phyloP scores from a whole-genome alignment of 1,140 invertebrate species.

The Panagrolaimus sp. region DNA sequence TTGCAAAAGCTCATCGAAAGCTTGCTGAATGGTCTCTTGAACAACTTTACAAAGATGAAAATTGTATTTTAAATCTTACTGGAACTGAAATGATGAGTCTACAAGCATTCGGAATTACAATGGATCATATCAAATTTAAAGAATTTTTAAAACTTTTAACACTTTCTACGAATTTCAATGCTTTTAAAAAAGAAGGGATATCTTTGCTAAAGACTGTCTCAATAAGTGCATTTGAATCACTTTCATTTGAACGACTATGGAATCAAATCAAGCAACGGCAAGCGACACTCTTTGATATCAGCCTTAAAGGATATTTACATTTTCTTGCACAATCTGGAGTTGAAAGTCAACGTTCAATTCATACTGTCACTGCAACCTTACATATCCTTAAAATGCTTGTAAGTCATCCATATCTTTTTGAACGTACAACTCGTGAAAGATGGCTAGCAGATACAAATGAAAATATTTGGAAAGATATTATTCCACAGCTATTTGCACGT shows the following conservation, averaged over 20 bases:
- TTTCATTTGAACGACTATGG: conserved; percentile 10
- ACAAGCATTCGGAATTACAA: conserved; percentile 3
- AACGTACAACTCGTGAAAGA: conserved; percentile 64
- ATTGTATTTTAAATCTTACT: not conserved
- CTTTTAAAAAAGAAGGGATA: not conserved
- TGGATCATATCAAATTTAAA: not conserved
- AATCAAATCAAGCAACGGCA: conserved; percentile 21
- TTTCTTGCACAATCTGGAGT: not conserved
- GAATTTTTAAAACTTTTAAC: no score
- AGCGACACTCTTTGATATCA: conserved; percentile 12
- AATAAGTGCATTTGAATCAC: not conserved
- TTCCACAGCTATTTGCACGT: conserved; percentile 88
- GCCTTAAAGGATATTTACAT: conserved; percentile 11
- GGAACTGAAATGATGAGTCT: conserved; percentile 5
- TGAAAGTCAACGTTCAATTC: not conserved
- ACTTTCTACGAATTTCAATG: not conserved
- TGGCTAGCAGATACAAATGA: conserved; percentile 75
- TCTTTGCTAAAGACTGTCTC: not conserved
- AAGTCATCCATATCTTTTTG: conserved; percentile 81
- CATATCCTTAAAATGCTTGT: conserved; percentile 78
- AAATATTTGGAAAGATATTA: conserved; percentile 84
- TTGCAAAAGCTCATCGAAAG: not conserved
- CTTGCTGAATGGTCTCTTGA: conserved; percentile 9
- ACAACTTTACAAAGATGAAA: conserved; percentile 8
- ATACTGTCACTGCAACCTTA: conserved; percentile 74